Evolutionary conservation across 2,113 vertebrate species (phyloP), one percentile per base, ranked within the genome.

Genomic region (Malurus cyaneus): DNA sequence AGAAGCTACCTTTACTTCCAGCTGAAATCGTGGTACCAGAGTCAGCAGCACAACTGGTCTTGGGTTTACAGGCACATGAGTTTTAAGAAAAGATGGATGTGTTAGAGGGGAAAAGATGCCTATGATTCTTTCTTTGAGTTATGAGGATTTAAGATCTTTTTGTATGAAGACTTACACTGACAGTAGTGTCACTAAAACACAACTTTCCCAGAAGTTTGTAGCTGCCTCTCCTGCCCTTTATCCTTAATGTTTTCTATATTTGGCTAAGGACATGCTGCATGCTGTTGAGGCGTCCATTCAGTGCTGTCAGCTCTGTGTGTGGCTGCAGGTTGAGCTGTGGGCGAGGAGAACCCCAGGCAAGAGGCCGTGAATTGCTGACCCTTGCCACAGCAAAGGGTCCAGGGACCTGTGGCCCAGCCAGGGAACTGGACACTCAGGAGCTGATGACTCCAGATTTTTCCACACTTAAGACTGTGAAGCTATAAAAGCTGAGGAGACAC

Each of bases 341-440:
- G 15, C 49, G 52, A 3, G 15, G 36, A 44, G 36, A 44, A 26
- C 31, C 42, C 67, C 50, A 36, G 34, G 36, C 12, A 23, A 18
- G 59, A 23, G 67, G 32, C 13, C 0, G 1, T 32, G 59, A 57
- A 0, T 31, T 79, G 19, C 49, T 20, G 29, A 25, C 16, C 17
- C 15, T 2, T 29, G 16, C 19, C n/a, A 29, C 41, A 31, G 3
- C 42, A 19, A 25, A 41, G 12, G 16, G 42, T 15, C 28, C 9
- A 6, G 32, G 29, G 32, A 14, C 26, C 21, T 0, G 0, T 54
- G 41, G 29, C 19, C 31, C 25, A 14, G 57, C 16, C 20, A 23
- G 36, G 26, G n/a, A 3, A 50, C 42, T 0, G 0, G 36, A 11
- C 77, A 52, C 23, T 19, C 9, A 24, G 65, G 32, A 46, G 39